Evolutionary conservation across 1,140 invertebrate species (phyloP).

Genomic region (Bombus impatiens): DNA sequence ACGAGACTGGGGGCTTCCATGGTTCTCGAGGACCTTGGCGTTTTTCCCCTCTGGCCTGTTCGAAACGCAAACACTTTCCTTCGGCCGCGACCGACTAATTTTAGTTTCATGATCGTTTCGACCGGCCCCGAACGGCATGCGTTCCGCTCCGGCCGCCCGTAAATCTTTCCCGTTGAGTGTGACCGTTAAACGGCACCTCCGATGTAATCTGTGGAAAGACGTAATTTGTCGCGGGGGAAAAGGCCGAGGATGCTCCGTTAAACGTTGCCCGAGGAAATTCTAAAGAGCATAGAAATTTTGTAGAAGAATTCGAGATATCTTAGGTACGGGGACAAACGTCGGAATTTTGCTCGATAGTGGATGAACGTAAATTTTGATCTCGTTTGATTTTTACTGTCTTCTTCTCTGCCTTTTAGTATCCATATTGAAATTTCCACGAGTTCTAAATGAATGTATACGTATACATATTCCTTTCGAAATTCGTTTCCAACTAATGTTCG

Average conservation of each 20-base stretch:
- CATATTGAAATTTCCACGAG: no score
- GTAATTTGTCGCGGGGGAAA: slow-evolving; percentile 39
- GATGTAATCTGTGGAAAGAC: slow-evolving; percentile 44
- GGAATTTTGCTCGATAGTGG: neutral
- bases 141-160: slow-evolving; percentile 24
- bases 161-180: slow-evolving; percentile 42
- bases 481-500: neutral
- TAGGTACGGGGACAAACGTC: neutral
- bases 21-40: slow-evolving; percentile 43
- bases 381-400: neutral
- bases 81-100: slow-evolving; percentile 25
- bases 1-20: neutral
- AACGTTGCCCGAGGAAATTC: slow-evolving; percentile 5
- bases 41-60: slow-evolving; percentile 26
- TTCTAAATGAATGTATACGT: neutral
- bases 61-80: slow-evolving; percentile 47
- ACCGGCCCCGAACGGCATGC: neutral
- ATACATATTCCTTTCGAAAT: no score
- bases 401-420: neutral
- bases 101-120: slow-evolving; percentile 51
- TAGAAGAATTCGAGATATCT: neutral
- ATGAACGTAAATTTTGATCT: neutral
- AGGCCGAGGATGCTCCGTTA: neutral
- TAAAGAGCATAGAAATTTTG: slow-evolving; percentile 31
- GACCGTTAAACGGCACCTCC: slow-evolving; percentile 48